Evolutionary conservation across 2,888 invertebrate species (phyloP).

Genomic region (Eilema depressum): DNA sequence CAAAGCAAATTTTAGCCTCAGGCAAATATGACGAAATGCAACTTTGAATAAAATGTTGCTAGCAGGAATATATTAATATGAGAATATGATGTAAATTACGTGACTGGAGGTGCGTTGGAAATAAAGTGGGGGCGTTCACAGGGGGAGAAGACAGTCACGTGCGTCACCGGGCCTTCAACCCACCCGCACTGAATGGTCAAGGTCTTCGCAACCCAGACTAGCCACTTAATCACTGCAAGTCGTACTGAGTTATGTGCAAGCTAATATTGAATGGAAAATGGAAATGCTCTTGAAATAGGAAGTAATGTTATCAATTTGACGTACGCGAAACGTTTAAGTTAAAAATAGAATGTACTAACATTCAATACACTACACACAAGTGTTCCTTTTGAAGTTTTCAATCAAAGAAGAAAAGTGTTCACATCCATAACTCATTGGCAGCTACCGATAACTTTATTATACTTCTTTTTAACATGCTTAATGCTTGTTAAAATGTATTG

Average conservation of each 20-base stretch:
- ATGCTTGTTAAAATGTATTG: too few species aligned
- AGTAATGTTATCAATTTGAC: slow-evolving; percentile 10
- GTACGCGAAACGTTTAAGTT: slow-evolving; percentile 7
- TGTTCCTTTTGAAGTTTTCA: background rate
- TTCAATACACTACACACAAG: background rate
- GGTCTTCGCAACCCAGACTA: slow-evolving; percentile 53
- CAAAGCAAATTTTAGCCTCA: background rate
- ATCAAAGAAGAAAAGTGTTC: background rate
- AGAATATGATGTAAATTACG: background rate
- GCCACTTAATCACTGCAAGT: slow-evolving; percentile 32
- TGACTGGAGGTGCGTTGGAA: slow-evolving; percentile 31
- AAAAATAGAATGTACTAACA: background rate
- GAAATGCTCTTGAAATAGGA: slow-evolving; percentile 14
- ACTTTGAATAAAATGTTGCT: background rate
- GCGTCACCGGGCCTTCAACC: slow-evolving; percentile 71
- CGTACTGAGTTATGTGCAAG: slow-evolving; percentile 30
- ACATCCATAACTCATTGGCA: background rate
- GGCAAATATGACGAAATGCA: background rate
- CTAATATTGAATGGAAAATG: slow-evolving; percentile 18
- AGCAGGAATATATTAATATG: background rate
- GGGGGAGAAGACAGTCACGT: slow-evolving; percentile 41
- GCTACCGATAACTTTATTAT: background rate
- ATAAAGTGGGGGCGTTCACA: slow-evolving; percentile 57
- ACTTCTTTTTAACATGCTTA: background rate
- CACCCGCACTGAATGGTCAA: slow-evolving; percentile 57